Percentiles rank a stretch among this genome's conserved stretches.
These are phyloP conservation scores for Propithecus deckenii DNA, from an alignment of 2,797 vertebrate genomes.

Conservation along the genomic window DNA sequence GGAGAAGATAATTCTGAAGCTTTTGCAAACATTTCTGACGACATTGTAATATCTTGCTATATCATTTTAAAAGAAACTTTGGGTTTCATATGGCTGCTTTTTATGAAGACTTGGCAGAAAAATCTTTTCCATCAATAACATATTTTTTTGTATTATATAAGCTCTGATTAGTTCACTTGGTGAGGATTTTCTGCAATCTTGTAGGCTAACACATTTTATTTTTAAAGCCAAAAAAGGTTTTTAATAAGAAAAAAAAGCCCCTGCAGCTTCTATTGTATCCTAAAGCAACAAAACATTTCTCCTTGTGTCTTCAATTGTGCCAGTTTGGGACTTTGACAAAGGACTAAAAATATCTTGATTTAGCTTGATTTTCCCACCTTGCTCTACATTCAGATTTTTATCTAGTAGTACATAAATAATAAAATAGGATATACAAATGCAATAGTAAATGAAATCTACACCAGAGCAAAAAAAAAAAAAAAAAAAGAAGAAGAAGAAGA, in stretches of 20 bases:
- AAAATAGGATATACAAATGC: slow-evolving; percentile 14
- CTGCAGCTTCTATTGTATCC: neutral
- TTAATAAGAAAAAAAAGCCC: neutral
- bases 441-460: neutral
- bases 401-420: neutral
- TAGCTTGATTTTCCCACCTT: neutral
- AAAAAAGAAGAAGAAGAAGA: too few relatives aligned
- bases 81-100: neutral
- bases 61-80: neutral
- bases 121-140: neutral
- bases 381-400: neutral
- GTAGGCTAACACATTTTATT: neutral
- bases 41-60: neutral
- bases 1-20: neutral
- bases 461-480: neutral
- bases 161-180: neutral
- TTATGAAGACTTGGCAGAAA: neutral
- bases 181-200: neutral
- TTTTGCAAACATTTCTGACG: neutral
- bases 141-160: neutral
- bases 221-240: neutral
- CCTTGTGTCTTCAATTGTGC: neutral
- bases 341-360: neutral
- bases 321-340: neutral
- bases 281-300: neutral